phyloP scores from a whole-genome alignment of 1,140 invertebrate species.

The Melanaphis sacchari region DNA sequence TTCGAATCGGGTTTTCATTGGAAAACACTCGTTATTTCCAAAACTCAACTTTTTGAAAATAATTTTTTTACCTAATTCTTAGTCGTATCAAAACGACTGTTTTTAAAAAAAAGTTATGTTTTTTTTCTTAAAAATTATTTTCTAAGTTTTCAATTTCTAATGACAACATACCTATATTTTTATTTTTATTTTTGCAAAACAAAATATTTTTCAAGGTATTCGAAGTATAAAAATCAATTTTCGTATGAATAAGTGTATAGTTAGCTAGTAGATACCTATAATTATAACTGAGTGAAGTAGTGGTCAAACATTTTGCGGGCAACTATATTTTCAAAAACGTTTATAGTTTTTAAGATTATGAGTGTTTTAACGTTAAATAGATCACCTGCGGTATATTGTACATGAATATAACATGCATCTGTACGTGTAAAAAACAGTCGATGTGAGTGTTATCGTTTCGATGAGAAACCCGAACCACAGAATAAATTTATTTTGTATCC shows the following conservation, averaged over 20 bases:
- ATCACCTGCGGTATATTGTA: not conserved
- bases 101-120: too few species aligned
- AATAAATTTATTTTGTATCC: not conserved
- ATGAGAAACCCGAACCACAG: not conserved
- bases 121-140: not conserved
- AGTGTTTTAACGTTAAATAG: not conserved
- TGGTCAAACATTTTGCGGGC: not conserved
- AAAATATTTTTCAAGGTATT: not conserved
- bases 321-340: too few species aligned
- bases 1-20: not conserved
- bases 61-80: too few species aligned
- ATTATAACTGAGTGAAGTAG: too few species aligned
- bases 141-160: not conserved
- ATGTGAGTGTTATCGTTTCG: not conserved
- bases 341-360: not conserved
- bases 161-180: not conserved
- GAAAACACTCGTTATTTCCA: not conserved
- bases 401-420: not conserved
- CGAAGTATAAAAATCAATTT: not conserved
- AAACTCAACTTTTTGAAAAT: not conserved
- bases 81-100: too few species aligned
- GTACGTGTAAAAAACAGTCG: not conserved
- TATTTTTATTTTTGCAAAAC: not conserved
- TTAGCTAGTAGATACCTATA: too few species aligned
- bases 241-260: not conserved